phyloP scores from a whole-genome alignment of 2,888 invertebrate species.

The Lasioglossum calceatum region DNA sequence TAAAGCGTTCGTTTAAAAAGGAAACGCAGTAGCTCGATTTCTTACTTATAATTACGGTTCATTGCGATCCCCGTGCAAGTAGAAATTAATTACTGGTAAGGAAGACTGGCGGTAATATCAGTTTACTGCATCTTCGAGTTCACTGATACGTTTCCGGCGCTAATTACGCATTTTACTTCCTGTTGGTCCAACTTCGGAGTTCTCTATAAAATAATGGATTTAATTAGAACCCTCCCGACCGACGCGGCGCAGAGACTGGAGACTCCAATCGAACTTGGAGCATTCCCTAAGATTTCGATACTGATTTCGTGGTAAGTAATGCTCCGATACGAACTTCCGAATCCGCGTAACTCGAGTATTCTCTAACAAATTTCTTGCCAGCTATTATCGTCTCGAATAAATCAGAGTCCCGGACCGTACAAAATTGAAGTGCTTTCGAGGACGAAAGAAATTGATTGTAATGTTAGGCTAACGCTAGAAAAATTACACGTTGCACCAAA shows the following conservation, averaged over 20 bases:
- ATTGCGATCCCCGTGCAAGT: not conserved
- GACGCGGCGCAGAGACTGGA: not conserved
- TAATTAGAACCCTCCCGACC: not conserved
- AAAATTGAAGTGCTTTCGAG: not conserved
- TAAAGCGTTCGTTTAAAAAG: not conserved
- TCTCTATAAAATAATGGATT: constrained; percentile 10
- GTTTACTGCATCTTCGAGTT: not conserved
- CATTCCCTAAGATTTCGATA: not conserved
- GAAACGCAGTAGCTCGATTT: not conserved
- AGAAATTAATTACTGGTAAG: not conserved
- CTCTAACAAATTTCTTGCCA: not conserved
- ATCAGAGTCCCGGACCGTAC: not conserved
- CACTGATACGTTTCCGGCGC: not conserved
- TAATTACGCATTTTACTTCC: constrained; percentile 3
- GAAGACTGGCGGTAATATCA: not conserved
- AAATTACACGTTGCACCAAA: constrained; percentile 29
- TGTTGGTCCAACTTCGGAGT: not conserved
- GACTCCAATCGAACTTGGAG: constrained; percentile 13
- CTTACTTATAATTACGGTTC: not conserved
- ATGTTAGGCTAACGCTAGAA: not conserved
- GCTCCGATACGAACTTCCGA: constrained; percentile 6
- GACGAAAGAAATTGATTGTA: not conserved
- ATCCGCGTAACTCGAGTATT: not conserved
- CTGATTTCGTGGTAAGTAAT: not conserved
- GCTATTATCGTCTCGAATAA: not conserved